Conservation (phyloP, 2,113 vertebrate species). For the Trichechus manatus region DNA sequence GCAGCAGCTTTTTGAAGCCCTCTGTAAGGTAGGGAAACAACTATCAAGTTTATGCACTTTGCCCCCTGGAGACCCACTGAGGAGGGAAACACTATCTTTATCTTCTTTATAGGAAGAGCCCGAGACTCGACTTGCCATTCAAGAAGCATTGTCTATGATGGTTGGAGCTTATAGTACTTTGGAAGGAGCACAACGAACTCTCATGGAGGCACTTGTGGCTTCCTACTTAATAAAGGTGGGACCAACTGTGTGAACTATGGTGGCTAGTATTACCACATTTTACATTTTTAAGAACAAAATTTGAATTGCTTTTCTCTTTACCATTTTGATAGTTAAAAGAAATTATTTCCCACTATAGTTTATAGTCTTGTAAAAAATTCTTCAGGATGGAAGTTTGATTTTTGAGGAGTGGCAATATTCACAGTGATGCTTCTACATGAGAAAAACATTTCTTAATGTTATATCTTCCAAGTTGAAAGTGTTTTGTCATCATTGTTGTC, state of each 20-base stretch:
- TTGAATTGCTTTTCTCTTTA: constrained; percentile 23
- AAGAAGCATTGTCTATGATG: constrained; percentile 99
- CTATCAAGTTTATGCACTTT: neutral
- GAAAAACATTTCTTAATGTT: neutral
- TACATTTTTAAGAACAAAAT: constrained; percentile 29
- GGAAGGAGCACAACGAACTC: constrained; percentile 96
- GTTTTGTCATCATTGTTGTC: neutral
- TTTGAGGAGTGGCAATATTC: neutral
- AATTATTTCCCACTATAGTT: neutral
- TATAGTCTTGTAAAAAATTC: constrained; percentile 23
- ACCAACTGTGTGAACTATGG: fast-evolving
- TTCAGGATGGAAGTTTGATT: neutral
- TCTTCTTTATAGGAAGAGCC: constrained; percentile 92
- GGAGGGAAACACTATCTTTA: neutral
- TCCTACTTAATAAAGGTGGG: constrained; percentile 97
- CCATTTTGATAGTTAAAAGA: neutral
- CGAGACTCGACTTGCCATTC: constrained; percentile 97
- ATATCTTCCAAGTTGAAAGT: neutral
- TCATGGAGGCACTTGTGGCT: constrained; percentile 98
- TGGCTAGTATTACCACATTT: neutral
- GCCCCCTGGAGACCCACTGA: neutral
- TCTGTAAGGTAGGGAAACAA: constrained; percentile 94
- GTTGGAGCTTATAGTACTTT: constrained; percentile 96
- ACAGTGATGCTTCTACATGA: neutral
- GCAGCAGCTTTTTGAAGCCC: constrained; percentile 99